phyloP scores from a whole-genome alignment of 2,797 vertebrate species.

The Pseudopleuronectes americanus region DNA sequence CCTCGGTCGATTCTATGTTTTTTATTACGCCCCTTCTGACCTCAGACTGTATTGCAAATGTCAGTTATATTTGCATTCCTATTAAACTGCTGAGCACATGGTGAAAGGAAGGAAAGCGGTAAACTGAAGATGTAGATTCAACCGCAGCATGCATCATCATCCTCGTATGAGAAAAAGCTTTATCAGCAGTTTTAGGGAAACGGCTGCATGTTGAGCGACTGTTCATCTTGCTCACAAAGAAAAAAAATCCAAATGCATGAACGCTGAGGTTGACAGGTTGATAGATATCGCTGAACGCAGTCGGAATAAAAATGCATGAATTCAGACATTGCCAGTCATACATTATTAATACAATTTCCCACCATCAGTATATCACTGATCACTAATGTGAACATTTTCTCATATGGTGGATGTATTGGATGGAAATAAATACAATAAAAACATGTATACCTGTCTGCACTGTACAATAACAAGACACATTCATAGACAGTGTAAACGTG shows the following conservation, averaged over 20 bases:
- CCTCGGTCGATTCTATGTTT: neutral
- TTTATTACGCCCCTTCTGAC: neutral
- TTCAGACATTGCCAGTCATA: neutral
- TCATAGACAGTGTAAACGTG: too few relatives aligned
- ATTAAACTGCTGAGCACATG: neutral
- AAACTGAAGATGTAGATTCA: neutral
- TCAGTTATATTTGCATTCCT: neutral
- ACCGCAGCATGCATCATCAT: conserved; percentile 15
- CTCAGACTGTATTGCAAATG: neutral
- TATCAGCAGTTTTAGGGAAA: conserved; percentile 24
- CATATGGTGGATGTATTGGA: neutral
- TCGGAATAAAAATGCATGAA: conserved; percentile 18
- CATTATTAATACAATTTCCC: conserved; percentile 4
- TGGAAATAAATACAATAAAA: neutral
- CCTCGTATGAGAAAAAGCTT: neutral
- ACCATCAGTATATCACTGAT: neutral
- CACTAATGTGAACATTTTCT: neutral
- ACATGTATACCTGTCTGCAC: neutral
- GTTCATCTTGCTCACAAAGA: conserved; percentile 2
- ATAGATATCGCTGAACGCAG: neutral
- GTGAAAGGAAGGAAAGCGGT: neutral
- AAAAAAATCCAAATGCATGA: neutral
- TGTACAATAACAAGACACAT: neutral
- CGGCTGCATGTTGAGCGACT: neutral
- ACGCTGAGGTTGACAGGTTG: conserved; percentile 4